Percentiles rank a stretch among this genome's conserved stretches.
Evolutionary conservation across 2,888 invertebrate genomes (phyloP).

Genomic region (Idaea aversata): DNA sequence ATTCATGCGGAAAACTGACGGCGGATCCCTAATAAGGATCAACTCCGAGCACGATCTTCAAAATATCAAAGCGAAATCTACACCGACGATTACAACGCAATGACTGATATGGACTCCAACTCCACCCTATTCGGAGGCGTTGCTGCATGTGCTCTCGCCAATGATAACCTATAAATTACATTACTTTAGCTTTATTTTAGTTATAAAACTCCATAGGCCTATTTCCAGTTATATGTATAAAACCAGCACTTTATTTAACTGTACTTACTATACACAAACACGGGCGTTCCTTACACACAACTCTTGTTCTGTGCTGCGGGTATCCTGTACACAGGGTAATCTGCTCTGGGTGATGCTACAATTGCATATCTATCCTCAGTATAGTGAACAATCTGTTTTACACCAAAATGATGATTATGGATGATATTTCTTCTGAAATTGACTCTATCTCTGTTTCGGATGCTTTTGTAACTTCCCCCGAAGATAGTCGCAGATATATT

Average conservation of each 20-base stretch:
- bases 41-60: not conserved
- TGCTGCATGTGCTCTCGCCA: not conserved
- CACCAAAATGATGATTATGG: not conserved
- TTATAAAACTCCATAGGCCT: not conserved
- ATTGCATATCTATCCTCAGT: not conserved
- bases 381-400: not conserved
- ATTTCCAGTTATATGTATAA: not conserved
- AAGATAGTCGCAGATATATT: not conserved
- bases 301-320: not conserved
- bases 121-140: too few relatives aligned
- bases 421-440: not conserved
- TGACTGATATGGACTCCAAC: not conserved
- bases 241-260: not conserved
- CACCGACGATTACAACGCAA: not conserved
- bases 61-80: not conserved
- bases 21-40: not conserved
- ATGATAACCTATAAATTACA: not conserved
- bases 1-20: conserved; percentile 2
- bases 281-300: not conserved
- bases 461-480: not conserved
- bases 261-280: not conserved
- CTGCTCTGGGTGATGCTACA: not conserved
- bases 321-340: not conserved
- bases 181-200: not conserved
- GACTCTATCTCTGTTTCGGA: not conserved